Conservation (phyloP, 2,797 vertebrate genomes). For the Pteropus rufus region DNA sequence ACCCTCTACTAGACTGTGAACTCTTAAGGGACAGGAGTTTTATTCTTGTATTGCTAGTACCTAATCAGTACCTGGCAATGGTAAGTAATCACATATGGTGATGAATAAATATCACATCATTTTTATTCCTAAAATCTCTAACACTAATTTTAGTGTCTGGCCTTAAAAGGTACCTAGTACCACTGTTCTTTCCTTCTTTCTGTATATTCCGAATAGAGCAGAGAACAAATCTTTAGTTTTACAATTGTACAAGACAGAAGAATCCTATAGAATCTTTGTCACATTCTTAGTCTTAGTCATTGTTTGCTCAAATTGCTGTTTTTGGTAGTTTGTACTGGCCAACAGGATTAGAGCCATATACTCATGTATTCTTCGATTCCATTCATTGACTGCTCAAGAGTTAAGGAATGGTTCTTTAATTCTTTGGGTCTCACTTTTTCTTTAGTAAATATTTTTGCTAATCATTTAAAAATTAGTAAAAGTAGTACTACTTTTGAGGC, state of each 20-base stretch:
- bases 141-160: not conserved
- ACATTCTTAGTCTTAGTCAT: not conserved
- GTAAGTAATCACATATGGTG: not conserved
- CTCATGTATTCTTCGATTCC: not conserved
- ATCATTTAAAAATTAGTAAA: not conserved
- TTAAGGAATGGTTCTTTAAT: not conserved
- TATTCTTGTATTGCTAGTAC: not conserved
- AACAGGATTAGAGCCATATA: fast-evolving
- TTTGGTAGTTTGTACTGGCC: not conserved
- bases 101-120: not conserved
- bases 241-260: not conserved
- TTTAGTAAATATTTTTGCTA: not conserved
- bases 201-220: not conserved
- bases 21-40: not conserved
- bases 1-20: not conserved
- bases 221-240: not conserved
- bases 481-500: not conserved
- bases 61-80: not conserved
- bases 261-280: not conserved
- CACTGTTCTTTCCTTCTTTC: not conserved
- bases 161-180: not conserved
- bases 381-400: not conserved
- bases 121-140: not conserved
- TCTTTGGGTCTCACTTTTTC: not conserved
- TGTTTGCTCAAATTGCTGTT: not conserved